Evolutionary conservation across 2,797 vertebrate genomes (phyloP).

Genomic region (Eospalax fontanierii): DNA sequence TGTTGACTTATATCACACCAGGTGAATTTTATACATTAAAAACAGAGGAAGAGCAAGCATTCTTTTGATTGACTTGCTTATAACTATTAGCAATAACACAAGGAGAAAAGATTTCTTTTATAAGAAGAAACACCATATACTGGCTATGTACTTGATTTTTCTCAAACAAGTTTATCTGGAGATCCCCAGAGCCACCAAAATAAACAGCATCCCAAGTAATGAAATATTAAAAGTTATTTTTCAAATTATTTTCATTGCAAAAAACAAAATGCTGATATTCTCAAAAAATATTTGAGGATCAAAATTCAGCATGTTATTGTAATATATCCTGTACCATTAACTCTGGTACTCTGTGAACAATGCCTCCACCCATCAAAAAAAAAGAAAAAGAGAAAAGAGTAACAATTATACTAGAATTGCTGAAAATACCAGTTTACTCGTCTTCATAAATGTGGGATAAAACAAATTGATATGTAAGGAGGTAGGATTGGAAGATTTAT

Average conservation of each 20-base stretch:
- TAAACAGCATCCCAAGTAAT: background rate
- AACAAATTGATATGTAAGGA: background rate
- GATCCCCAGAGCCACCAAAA: background rate
- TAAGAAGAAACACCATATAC: background rate
- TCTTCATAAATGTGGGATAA: background rate
- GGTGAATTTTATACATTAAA: background rate
- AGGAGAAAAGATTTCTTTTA: background rate
- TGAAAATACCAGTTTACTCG: background rate
- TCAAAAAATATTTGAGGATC: background rate
- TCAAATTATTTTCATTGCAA: background rate
- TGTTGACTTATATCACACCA: background rate
- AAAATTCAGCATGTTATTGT: background rate
- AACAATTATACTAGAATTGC: background rate
- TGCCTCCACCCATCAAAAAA: background rate
- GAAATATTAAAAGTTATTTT: background rate
- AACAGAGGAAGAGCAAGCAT: background rate
- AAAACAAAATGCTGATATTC: background rate
- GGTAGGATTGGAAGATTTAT: background rate
- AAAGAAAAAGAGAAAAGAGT: background rate
- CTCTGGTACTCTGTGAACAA: background rate
- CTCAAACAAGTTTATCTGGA: background rate
- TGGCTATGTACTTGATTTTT: background rate
- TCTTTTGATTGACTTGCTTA: background rate
- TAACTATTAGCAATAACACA: background rate
- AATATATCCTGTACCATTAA: background rate